Evolutionary conservation across 2,797 vertebrate species (phyloP), one percentile per base, ranked within the genome.

Genomic region (Falco columbarius): DNA sequence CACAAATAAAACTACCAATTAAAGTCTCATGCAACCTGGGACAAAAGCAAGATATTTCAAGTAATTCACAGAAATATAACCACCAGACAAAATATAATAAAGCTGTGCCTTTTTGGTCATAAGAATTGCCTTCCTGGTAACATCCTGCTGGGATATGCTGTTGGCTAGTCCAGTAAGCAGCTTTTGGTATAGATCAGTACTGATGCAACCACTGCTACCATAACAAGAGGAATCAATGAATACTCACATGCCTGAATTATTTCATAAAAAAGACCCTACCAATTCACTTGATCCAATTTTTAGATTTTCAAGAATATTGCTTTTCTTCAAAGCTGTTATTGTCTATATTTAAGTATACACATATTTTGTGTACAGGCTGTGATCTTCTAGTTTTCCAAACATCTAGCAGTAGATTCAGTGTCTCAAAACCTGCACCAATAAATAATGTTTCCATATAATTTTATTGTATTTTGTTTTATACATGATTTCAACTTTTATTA

Each of bases 101-200:
- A 72, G 14, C 32, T 44, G 29, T 24, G 44, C 12, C 32, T 73
- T 51, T 56, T 14, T 12, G 7, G 19, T 16, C 20, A 19, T 12
- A 85, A 52, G 27, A 14, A 30, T 36, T 30, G 49, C 26, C 47
- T 54, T 63, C 47, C 30, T 27, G 14, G 54, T 19, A 58, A 29
- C 0, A 5, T 18, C 42, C 32, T 49, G 18, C 70, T 71, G 44
- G 14, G 44, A 75, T 13, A n/a, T 10, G 27, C 0, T 0, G 17
- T n/a, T 73, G 49, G 6, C 22, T 27, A 47, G 47, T 11, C 34
- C 47, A 46, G 27, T 0, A 1, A 91, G 32, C 38, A 58, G 30
- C 46, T 72, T 30, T 14, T 32, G 7, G 49, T 29, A 17, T 0
- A 52, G 51, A 89, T 12, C 32, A 81, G 73, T 51, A 27, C 14